These are phyloP conservation scores for Parnassius glacialis DNA, from an alignment of 2,888 invertebrate species.

Conservation along the genomic window DNA sequence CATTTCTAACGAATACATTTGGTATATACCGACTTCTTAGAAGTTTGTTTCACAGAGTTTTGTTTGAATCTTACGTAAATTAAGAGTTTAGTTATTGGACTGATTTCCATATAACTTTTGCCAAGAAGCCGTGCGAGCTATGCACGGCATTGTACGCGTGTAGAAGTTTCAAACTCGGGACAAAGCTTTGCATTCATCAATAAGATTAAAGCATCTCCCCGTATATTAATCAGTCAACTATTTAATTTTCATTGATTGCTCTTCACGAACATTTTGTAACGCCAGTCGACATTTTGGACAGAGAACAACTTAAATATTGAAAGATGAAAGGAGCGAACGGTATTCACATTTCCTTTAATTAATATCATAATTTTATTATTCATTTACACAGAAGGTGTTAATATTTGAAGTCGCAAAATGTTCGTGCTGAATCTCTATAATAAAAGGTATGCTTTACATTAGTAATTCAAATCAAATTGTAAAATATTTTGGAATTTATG, in stretches of 20 bases:
- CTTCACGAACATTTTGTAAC: constrained; percentile 7
- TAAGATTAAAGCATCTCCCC: constrained; percentile 26
- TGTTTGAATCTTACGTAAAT: constrained; percentile 13
- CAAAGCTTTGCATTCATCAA: constrained; percentile 28
- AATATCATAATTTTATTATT: constrained; percentile 25
- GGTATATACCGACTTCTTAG: constrained; percentile 10
- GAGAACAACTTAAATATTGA: constrained; percentile 20
- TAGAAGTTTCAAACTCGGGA: constrained; percentile 20
- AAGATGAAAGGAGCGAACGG: constrained; percentile 7
- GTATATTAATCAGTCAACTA: constrained; percentile 21
- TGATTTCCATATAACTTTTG: constrained; percentile 19
- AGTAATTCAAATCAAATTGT: background rate
- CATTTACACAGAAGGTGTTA: constrained; percentile 13
- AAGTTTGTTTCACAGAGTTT: constrained; percentile 17
- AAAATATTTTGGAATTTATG: constrained; percentile 7
- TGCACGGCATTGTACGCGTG: constrained; percentile 13
- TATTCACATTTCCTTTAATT: constrained; percentile 26
- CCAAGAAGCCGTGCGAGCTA: constrained; percentile 8
- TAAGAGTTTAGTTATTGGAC: constrained; percentile 16
- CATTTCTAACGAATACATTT: background rate
- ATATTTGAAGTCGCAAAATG: constrained; percentile 9
- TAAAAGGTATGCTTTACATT: constrained; percentile 1
- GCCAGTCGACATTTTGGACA: constrained; percentile 18
- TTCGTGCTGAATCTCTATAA: constrained; percentile 16
- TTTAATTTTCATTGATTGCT: constrained; percentile 24